Conservation (phyloP, 2,888 invertebrate species). For the Noctua pronuba region DNA sequence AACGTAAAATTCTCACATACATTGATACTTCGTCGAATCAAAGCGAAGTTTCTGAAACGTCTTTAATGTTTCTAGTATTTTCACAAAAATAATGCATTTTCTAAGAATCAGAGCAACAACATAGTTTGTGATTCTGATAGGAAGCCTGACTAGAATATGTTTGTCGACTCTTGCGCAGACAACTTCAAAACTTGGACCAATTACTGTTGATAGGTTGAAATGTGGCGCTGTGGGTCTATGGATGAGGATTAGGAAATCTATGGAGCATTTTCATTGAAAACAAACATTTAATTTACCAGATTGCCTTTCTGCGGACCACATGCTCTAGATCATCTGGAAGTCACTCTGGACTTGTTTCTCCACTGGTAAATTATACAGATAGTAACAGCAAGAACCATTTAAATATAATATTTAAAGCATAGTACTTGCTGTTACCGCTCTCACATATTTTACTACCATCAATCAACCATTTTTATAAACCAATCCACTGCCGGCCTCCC, state of each 20-base stretch:
- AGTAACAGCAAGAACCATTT: background rate
- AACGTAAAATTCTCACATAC: slow-evolving; percentile 11
- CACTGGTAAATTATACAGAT: background rate
- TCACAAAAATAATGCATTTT: slow-evolving; percentile 19
- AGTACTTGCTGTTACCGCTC: background rate
- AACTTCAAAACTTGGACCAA: slow-evolving; percentile 51
- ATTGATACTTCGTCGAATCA: slow-evolving; percentile 32
- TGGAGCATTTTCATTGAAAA: slow-evolving; percentile 4
- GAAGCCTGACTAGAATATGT: slow-evolving; percentile 39
- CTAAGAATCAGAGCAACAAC: slow-evolving; percentile 20
- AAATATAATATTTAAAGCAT: background rate
- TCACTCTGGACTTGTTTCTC: no score
- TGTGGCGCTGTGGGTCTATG: slow-evolving; percentile 34
- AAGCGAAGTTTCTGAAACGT: slow-evolving; percentile 8
- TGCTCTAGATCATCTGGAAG: no score
- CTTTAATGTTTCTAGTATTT: slow-evolving; percentile 21
- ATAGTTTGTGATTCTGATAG: slow-evolving; percentile 19
- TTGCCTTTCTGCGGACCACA: background rate
- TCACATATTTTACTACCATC: background rate
- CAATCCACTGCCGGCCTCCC: background rate
- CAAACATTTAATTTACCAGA: no score
- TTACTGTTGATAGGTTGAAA: slow-evolving; percentile 55
- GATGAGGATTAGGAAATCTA: slow-evolving; percentile 16
- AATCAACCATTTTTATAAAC: background rate
- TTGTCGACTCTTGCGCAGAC: slow-evolving; percentile 55